These are phyloP conservation scores for Phaenicophaeus curvirostris DNA, from an alignment of 2,797 vertebrate species.

Conservation along the genomic window DNA sequence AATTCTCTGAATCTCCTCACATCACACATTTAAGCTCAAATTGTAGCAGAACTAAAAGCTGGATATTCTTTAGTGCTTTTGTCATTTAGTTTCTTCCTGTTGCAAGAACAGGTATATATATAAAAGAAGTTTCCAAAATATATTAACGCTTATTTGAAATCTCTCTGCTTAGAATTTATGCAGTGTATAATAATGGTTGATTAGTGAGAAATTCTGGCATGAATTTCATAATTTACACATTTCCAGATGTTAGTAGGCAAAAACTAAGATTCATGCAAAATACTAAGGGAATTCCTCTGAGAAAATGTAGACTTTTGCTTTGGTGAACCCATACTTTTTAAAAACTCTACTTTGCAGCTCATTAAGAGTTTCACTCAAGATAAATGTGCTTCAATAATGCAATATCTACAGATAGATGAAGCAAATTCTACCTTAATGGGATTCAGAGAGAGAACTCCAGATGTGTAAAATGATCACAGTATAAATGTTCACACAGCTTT, in stretches of 20 bases:
- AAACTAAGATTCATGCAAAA: neutral
- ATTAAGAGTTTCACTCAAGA: neutral
- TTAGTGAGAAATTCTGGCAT: neutral
- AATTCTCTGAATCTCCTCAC: neutral
- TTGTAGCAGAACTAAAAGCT: neutral
- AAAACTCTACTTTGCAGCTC: neutral
- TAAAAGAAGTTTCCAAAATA: neutral
- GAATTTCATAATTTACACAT: neutral
- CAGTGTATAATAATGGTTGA: neutral
- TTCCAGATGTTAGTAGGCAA: neutral
- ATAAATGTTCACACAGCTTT: neutral
- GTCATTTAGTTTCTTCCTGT: neutral
- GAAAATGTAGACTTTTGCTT: neutral
- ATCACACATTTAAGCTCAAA: neutral
- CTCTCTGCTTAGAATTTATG: neutral
- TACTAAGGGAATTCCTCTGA: neutral
- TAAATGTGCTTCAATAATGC: neutral
- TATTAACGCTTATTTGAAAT: neutral
- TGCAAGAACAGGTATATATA: neutral
- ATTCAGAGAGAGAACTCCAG: neutral
- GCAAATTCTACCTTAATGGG: neutral
- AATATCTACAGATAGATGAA: neutral
- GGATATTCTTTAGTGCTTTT: neutral
- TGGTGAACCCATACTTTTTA: neutral
- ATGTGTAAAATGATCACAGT: neutral